phyloP scores from a whole-genome alignment of 2,797 vertebrate genomes.

The Gobionotothen gibberifrons region DNA sequence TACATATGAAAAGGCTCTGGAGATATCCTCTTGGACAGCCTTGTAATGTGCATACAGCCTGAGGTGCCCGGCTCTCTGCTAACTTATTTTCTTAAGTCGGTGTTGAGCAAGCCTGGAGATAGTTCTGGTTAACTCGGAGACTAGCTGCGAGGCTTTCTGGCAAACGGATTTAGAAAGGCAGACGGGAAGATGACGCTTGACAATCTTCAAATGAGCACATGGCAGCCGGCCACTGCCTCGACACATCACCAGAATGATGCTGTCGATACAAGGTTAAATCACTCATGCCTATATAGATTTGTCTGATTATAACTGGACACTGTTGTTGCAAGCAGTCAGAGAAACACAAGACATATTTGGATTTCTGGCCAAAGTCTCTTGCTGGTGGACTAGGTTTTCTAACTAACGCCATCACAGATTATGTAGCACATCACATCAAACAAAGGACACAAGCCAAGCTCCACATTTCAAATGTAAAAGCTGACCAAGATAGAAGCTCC shows the following conservation, averaged over 20 bases:
- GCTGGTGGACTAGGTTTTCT: neutral
- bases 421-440: neutral
- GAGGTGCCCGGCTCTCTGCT: conserved; percentile 12
- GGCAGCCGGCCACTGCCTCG: conserved; percentile 53
- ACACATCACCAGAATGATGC: conserved; percentile 46
- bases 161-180: conserved; percentile 27
- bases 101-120: conserved; percentile 4
- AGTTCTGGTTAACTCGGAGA: conserved; percentile 11
- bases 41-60: conserved; percentile 26
- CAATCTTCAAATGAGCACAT: conserved; percentile 63
- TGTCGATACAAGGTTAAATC: conserved; percentile 56
- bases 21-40: conserved; percentile 20
- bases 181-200: conserved; percentile 12
- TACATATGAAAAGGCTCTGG: conserved; percentile 26
- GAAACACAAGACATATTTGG: neutral
- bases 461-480: neutral
- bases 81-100: neutral
- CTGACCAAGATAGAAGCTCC: neutral
- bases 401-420: neutral
- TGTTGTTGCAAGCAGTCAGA: neutral
- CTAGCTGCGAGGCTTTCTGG: conserved; percentile 37
- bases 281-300: conserved; percentile 12
- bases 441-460: neutral
- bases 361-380: neutral
- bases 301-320: neutral